Base-by-base conservation (phyloP, 1,140 invertebrate genomes). In the Lepidostoma basale region DNA sequence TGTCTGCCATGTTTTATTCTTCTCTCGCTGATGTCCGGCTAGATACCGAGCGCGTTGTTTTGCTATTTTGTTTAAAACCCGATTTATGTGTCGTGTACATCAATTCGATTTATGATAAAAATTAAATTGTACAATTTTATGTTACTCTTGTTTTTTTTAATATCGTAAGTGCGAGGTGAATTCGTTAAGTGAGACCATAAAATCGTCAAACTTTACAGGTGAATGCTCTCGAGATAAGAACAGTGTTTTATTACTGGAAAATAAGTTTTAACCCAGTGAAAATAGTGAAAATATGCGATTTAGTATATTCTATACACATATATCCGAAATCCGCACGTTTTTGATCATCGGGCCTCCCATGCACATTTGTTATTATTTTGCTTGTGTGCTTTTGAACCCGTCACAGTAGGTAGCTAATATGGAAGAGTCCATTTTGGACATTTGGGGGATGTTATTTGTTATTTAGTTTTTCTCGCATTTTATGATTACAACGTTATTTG, bases 351-450 rank as follows among this genome's bases (percentile, higher is more conserved):
- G 82, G 78, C 75, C 80, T 81, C 79, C 78, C 83, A 83, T 83
- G 82, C 82, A 82, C 82, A 84, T 84, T 85, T 86, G 84, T 86
- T 85, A 82, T 85, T 86, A 84, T 86, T 85, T 85, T 85, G 84
- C 81, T 81, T 79, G 78, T 77, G 78, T 83, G 79, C 75, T 82
- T 83, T 82, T 77, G 81, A 83, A 82, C 81, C 77, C 74, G 47
- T 67, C 49, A 39, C 64, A 67, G 62, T 70, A 69, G 60, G 68
- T 63, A 59, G 68, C 52, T 59, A 59, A 69, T 62, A 65, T 73
- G 74, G 76, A 74, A 49, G 67, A 76, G 75, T 76, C 75, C 76
- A 76, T 75, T 77, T 64, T 62, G 60, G 52, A 42, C 20, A 26
- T 36, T 42, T 14, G 39, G 33, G 73, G 74, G 73, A 70, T 66